Conservation (phyloP, 1,140 invertebrate species). For the Charaxes varanes region DNA sequence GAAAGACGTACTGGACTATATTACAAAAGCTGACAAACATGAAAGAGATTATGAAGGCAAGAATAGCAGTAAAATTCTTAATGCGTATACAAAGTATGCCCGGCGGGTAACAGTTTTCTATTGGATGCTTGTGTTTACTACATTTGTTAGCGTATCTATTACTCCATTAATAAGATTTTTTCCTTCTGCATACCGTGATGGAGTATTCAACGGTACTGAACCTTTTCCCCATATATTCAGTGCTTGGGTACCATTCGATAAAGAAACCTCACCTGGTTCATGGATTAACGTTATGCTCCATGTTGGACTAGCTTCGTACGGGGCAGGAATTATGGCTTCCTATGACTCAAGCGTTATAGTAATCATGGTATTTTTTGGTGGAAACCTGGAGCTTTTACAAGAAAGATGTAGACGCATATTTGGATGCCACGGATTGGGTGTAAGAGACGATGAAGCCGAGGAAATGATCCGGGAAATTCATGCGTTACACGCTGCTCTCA, state of each 20-base stretch:
- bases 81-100: constrained; percentile 50
- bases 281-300: constrained; percentile 51
- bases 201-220: constrained; percentile 45
- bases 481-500: constrained; percentile 32
- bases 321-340: constrained; percentile 38
- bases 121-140: constrained; percentile 44
- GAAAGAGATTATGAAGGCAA: constrained; percentile 36
- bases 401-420: constrained; percentile 49
- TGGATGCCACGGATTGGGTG: constrained; percentile 8
- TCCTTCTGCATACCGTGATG: constrained; percentile 36
- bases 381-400: constrained; percentile 46
- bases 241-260: constrained; percentile 54
- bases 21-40: constrained; percentile 48
- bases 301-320: constrained; percentile 32
- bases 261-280: constrained; percentile 39
- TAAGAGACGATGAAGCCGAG: constrained; percentile 24
- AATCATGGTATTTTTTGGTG: constrained; percentile 55
- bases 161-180: constrained; percentile 40
- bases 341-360: constrained; percentile 48
- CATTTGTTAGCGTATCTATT: constrained; percentile 29
- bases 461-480: constrained; percentile 36
- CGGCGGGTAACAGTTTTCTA: constrained; percentile 41
- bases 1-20: constrained; percentile 44
- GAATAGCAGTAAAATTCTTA: constrained; percentile 28
- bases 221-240: constrained; percentile 55